These are phyloP conservation scores for Leucozona laternaria DNA, from an alignment of 2,888 invertebrate genomes.

Conservation along the genomic window DNA sequence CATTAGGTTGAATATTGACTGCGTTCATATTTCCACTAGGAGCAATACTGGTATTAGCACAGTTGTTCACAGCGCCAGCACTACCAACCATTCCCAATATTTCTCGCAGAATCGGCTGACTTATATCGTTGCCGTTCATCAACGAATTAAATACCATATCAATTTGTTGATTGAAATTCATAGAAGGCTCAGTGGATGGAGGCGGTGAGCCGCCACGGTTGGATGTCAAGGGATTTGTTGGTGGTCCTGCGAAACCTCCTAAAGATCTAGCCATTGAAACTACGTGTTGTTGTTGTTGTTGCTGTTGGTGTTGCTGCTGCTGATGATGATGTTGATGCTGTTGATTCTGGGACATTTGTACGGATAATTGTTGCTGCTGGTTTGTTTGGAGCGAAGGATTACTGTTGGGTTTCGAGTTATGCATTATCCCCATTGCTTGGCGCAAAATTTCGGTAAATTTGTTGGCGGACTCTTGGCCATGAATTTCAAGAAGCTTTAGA, in stretches of 20 bases:
- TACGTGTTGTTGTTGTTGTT: constrained; percentile 76
- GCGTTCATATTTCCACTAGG: constrained; percentile 56
- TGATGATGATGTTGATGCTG: constrained; percentile 78
- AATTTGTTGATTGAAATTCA: constrained; percentile 83
- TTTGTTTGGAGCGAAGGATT: constrained; percentile 51
- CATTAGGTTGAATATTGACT: constrained; percentile 28
- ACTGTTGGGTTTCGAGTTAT: constrained; percentile 75
- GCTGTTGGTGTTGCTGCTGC: constrained; percentile 78
- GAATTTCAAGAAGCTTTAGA: constrained; percentile 85
- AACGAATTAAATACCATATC: constrained; percentile 83
- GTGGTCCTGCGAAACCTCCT: constrained; percentile 28
- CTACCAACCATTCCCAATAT: constrained; percentile 81
- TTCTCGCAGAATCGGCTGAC: constrained; percentile 83
- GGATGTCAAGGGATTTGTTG: constrained; percentile 31
- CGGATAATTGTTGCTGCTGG: constrained; percentile 75
- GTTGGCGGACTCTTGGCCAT: constrained; percentile 85
- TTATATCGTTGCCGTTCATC: constrained; percentile 83
- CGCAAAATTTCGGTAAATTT: constrained; percentile 84
- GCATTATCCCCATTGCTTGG: constrained; percentile 81
- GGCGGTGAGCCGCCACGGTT: constrained; percentile 75
- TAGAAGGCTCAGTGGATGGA: constrained; percentile 77
- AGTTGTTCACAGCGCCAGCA: constrained; percentile 59
- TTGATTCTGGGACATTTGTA: constrained; percentile 74
- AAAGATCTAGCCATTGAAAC: constrained; percentile 68
- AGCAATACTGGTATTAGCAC: constrained; percentile 61